These are phyloP conservation scores for Drosophila antonietae DNA, from an alignment of 2,888 invertebrate genomes.

Conservation along the genomic window DNA sequence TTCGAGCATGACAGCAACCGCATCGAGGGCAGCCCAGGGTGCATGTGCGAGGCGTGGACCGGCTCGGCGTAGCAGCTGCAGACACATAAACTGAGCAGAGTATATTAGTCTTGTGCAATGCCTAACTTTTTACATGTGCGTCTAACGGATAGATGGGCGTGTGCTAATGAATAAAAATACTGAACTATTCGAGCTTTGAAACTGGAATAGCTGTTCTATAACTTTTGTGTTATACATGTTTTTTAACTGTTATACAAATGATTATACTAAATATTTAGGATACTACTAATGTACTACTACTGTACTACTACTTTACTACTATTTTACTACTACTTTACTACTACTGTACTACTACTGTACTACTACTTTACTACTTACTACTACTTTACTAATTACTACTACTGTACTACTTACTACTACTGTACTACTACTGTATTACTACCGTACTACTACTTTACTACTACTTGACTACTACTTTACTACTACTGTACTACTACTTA, in stretches of 20 bases:
- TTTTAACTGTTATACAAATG: not conserved
- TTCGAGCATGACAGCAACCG: constrained; percentile 42
- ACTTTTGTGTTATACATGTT: not conserved
- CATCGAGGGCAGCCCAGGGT: not conserved
- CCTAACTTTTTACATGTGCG: not conserved
- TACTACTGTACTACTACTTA: not conserved
- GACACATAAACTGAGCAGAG: not conserved
- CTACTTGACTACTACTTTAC: not conserved
- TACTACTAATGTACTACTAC: not conserved
- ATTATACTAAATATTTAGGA: not conserved
- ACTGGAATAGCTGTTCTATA: not conserved
- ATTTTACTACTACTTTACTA: not conserved
- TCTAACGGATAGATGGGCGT: too few species aligned
- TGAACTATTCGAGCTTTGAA: not conserved
- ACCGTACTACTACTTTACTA: too few species aligned
- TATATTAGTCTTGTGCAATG: not conserved
- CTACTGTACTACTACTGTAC: too few species aligned
- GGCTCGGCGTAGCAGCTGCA: not conserved
- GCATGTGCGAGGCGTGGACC: not conserved
- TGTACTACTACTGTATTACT: not conserved
- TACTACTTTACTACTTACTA: too few species aligned
- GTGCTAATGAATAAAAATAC: not conserved
- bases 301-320: not conserved
- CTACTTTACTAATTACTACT: not conserved
- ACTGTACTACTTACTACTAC: not conserved